Conservation (phyloP, 1,140 invertebrate species). For the Psilanteris sp. region DNA sequence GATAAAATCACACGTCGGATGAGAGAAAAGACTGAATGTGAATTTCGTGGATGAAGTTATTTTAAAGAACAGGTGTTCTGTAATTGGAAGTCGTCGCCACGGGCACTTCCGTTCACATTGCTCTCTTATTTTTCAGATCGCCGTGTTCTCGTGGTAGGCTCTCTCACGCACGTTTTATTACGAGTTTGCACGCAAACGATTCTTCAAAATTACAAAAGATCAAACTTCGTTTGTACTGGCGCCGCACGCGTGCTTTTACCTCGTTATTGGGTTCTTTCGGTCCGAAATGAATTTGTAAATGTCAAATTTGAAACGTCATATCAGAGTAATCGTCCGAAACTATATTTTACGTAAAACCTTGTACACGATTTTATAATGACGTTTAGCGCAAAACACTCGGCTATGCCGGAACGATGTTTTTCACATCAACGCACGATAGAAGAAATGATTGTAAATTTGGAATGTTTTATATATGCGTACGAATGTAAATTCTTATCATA, state of each 20-base stretch:
- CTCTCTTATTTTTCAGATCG: slow-evolving; percentile 45
- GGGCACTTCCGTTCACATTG: slow-evolving; percentile 63
- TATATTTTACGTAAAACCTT: no score
- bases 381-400: no score
- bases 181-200: slow-evolving; percentile 44
- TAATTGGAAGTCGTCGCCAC: slow-evolving; percentile 65
- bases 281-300: slow-evolving; percentile 47
- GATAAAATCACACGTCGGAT: slow-evolving; percentile 35
- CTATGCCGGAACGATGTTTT: no score
- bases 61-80: slow-evolving; percentile 66
- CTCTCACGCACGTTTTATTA: slow-evolving; percentile 59
- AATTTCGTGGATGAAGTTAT: slow-evolving; percentile 68
- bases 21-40: slow-evolving; percentile 26
- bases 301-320: slow-evolving; percentile 32
- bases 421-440: no score
- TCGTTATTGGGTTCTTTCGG: slow-evolving; percentile 48
- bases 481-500: no score
- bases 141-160: slow-evolving; percentile 22
- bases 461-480: no score
- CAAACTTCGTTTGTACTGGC: slow-evolving; percentile 37
- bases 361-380: no score
- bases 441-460: no score
- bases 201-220: slow-evolving; percentile 59
- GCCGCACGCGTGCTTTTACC: slow-evolving; percentile 50
- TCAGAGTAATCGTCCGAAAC: no score